phyloP scores from a whole-genome alignment of 2,113 vertebrate genomes.

The Prunella fulvescens region DNA sequence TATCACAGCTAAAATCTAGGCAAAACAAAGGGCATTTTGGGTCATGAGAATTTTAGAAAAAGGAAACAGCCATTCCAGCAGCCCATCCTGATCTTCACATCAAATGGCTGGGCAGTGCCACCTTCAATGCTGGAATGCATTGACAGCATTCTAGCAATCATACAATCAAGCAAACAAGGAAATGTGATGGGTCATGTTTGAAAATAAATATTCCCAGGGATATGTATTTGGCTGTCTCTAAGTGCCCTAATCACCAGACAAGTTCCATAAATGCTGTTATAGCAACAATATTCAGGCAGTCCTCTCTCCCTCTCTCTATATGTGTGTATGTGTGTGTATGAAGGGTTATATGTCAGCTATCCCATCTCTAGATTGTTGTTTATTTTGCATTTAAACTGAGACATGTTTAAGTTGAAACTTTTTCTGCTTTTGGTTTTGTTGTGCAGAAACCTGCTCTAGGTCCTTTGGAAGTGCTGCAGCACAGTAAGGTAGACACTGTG shows the following conservation, averaged over 20 bases:
- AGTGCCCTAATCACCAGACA: background rate
- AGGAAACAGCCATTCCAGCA: background rate
- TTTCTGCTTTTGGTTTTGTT: background rate
- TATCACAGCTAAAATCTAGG: background rate
- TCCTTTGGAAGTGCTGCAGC: background rate
- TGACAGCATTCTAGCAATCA: background rate
- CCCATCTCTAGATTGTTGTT: background rate
- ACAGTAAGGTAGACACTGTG: background rate
- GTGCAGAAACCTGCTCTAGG: background rate
- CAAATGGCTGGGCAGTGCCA: background rate
- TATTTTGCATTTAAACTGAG: background rate
- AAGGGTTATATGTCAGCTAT: background rate
- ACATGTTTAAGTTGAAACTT: background rate
- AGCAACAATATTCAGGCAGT: background rate
- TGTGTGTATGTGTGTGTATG: background rate
- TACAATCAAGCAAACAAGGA: background rate
- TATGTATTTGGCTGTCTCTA: background rate
- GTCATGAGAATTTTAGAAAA: background rate
- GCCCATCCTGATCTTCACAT: background rate
- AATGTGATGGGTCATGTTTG: background rate
- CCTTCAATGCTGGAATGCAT: too few relatives aligned
- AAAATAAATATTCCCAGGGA: background rate
- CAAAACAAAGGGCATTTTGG: background rate
- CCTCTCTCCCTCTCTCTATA: background rate
- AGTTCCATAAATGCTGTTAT: background rate